These are phyloP conservation scores for Ciconia stormi DNA, from an alignment of 2,113 vertebrate species.

Conservation along the genomic window DNA sequence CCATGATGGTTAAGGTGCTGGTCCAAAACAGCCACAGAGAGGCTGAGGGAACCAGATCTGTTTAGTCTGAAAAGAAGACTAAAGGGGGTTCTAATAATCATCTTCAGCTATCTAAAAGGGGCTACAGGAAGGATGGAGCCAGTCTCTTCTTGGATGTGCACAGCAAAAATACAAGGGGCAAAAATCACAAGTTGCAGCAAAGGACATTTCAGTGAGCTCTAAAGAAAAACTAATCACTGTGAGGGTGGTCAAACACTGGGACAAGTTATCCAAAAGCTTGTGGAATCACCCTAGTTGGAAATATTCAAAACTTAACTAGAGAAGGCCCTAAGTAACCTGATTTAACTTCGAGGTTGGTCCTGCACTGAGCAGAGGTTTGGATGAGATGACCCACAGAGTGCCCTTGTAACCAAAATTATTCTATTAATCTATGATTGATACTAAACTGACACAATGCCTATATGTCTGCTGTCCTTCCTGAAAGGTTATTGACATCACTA, in stretches of 20 bases:
- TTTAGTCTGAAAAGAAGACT: neutral
- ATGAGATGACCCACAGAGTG: neutral
- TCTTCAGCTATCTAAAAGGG: neutral
- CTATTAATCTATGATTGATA: neutral
- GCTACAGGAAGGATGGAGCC: neutral
- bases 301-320: neutral
- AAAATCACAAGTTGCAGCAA: neutral
- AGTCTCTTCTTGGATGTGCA: neutral
- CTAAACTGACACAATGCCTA: neutral
- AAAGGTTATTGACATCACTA: neutral
- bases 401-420: neutral
- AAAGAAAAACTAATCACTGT: neutral
- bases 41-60: neutral
- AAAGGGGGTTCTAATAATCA: neutral
- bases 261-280: neutral
- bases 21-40: neutral
- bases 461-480: neutral
- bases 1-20: neutral
- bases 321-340: neutral
- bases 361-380: neutral
- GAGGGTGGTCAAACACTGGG: neutral
- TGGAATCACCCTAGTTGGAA: neutral
- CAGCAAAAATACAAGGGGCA: neutral
- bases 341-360: neutral
- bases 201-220: neutral